Evolutionary conservation across 37 sponge, comb jelly and placozoan genomes (phyloP), one percentile per base, ranked within the genome.

Genomic region (Ianthella basta): DNA sequence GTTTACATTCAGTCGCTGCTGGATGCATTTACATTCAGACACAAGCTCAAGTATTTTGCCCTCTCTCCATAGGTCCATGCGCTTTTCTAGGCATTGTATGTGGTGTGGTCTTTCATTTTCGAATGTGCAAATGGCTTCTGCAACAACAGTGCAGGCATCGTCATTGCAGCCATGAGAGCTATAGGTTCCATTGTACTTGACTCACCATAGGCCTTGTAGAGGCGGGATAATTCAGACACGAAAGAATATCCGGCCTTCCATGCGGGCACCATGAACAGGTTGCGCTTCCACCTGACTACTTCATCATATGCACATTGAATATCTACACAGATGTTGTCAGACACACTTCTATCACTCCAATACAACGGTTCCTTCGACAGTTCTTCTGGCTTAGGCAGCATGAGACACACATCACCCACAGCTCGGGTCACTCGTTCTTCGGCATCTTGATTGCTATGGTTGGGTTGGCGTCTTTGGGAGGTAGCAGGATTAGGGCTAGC

Each of bases 81-180:
- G 4, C 3, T 30, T 79, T 21, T 39, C 57, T 4, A 79, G 30
- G 35, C 53, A 39, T 44, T 79, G 53, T 5, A 79, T 30, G 32
- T 79, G n/a, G n/a, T n/a, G n/a, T n/a, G 80, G 2, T 79, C 80
- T 10, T 50, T 79, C 3, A 15, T 32, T 20, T 39, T 79, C 25
- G 80, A 79, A 21, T 30, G 24, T 79, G 23, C 33, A 79, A 37
- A 50, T 37, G 56, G 80, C 55, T 44, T 44, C 15, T 79, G 53
- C 4, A 79, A 29, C 20, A 79, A 8, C 3, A 79, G 32, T n/a
- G 59, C 56, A 1, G 25, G 80, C 80, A 79, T 40, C 2, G 59
- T 56, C 29, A 79, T 56, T 3, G 32, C 56, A 50, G 80, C 56
- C 8, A 8, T 79, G 18, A 79, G 59, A 24, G 80, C 53, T 3